Evolutionary conservation across 2,113 vertebrate species (phyloP), one percentile per base, ranked within the genome.

Genomic region (Corythoichthys intestinalis): DNA sequence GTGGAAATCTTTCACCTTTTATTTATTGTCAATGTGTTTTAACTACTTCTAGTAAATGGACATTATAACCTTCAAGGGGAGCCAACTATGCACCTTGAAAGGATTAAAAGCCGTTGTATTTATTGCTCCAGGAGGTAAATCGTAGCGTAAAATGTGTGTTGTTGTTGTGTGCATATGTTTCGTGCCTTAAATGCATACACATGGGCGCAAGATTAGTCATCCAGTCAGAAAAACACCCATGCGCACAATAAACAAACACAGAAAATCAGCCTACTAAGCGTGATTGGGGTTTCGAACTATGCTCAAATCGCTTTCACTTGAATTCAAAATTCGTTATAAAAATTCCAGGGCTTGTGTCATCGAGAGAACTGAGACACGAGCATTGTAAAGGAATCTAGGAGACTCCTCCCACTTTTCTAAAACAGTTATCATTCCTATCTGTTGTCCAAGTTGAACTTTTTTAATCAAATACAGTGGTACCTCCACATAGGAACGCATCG

Each of bases 31-130:
- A n/a, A 2, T 60, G 47, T 76, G 61, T 74, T 86, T 84, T 86
- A 88, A 86, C 76, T 59, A 76, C 68, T 6, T 71, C 87, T 72
- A 82, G 85, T 89, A 87, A 90, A 89, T 70, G 76, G 70, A 79
- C 35, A 79, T 90, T 86, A 84, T 75, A 76, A 79, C 78, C 79
- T 83, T 80, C 73, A 83, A 81, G 76, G 70, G 71, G 79, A 87
- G 87, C 85, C 86, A 83, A 77, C 70, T 72, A 79, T 52, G 68
- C 86, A 88, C 82, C 86, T 88, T 87, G 86, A 75, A 88, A 76
- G 82, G 78, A 90, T 89, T 89, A 89, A 81, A 76, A 81, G 66
- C 81, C 77, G 73, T 78, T 83, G 75, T 74, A 70, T 86, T 87
- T 79, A 83, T 84, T 81, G 77, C 76, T 84, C 63, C 72, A 67